A percentile compares a stretch with the other conserved stretches of the same genome.
phyloP scores from a whole-genome alignment of 2,888 invertebrate genomes.

The Eilema caniola region DNA sequence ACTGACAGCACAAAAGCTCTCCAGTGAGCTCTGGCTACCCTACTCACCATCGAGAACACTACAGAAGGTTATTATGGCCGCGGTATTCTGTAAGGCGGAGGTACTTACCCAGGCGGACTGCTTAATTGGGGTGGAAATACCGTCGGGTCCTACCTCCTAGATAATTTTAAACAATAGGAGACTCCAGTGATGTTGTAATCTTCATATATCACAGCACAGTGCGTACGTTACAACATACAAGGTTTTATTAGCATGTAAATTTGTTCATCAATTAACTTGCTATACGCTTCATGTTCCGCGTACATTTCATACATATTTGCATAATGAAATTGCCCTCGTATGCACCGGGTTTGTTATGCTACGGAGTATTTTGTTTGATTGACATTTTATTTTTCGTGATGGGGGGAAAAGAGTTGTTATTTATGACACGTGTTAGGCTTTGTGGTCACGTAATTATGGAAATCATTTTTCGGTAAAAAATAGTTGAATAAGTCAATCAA shows the following conservation, averaged over 20 bases:
- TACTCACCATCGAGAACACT: no score
- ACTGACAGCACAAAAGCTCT: no score
- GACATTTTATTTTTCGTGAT: slow-evolving; percentile 19
- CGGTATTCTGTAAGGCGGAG: no score
- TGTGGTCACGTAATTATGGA: neutral
- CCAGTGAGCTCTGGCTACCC: no score
- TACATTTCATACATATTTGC: slow-evolving; percentile 69
- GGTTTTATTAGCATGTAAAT: slow-evolving; percentile 79
- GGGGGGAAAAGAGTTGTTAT: neutral
- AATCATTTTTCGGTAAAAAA: no score
- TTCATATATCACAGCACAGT: slow-evolving; percentile 7
- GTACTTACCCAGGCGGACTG: no score
- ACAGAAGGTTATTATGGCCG: no score
- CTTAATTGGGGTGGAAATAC: no score
- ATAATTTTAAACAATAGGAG: neutral
- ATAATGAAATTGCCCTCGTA: slow-evolving; percentile 68
- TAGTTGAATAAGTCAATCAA: no score
- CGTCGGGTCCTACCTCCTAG: no score
- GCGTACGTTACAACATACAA: slow-evolving; percentile 30
- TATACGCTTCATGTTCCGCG: slow-evolving; percentile 52
- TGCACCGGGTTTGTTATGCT: slow-evolving; percentile 45
- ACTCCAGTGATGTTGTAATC: neutral
- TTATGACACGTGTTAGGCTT: neutral
- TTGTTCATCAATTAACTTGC: slow-evolving; percentile 74
- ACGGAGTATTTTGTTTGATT: slow-evolving; percentile 38